Evolutionary conservation across 1,140 invertebrate species (phyloP).

Genomic region (Bacillus rossius): DNA sequence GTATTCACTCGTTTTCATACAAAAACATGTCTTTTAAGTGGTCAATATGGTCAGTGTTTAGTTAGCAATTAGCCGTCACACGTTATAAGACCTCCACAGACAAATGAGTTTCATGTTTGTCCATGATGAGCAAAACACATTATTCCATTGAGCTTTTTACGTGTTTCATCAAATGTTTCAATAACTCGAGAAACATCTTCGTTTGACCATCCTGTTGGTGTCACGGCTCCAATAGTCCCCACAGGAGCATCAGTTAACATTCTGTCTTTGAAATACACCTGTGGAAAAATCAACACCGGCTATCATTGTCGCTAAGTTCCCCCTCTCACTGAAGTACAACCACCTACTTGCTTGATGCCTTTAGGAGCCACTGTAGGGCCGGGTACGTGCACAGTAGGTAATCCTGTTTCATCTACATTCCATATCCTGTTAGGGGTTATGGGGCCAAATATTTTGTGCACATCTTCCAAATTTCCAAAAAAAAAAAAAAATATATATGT

Average conservation of each 20-base stretch:
- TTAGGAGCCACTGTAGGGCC: conserved; percentile 30
- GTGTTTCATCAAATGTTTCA: not conserved
- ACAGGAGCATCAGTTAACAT: not conserved
- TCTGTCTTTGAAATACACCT: not conserved
- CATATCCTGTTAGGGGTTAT: conserved; percentile 27
- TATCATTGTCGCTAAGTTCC: conserved; percentile 28
- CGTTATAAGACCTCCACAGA: not conserved
- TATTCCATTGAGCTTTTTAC: not conserved
- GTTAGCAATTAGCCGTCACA: too few relatives aligned
- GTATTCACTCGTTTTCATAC: too few relatives aligned
- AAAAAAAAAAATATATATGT: too few relatives aligned
- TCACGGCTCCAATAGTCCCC: conserved; percentile 1
- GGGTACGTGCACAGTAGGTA: conserved; percentile 32
- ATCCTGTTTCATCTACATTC: conserved; percentile 40
- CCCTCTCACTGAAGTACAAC: conserved; percentile 32
- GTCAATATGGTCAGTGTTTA: too few relatives aligned
- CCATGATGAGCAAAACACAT: not conserved
- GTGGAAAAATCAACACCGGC: conserved; percentile 6
- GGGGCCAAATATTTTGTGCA: conserved; percentile 1
- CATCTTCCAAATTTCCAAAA: too few relatives aligned
- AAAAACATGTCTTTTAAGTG: too few relatives aligned
- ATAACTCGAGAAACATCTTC: not conserved
- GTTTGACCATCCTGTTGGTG: not conserved
- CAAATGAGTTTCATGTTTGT: conserved; percentile 4
- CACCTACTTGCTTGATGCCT: conserved; percentile 35